Base-by-base conservation (phyloP, 2,888 invertebrate species). In the Ectobius pallidus region DNA sequence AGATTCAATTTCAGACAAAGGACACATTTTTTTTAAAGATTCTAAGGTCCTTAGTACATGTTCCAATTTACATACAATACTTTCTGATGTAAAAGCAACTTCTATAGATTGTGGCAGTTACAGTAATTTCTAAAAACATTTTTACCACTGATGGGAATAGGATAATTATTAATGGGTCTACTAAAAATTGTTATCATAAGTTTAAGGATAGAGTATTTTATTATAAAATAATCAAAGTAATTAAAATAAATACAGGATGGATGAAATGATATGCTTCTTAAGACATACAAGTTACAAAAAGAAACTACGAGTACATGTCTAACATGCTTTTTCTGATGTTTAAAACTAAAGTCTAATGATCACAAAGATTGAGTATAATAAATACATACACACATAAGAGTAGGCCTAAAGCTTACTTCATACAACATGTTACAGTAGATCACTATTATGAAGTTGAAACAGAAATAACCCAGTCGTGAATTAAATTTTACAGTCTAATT, bases 301-400 rank as follows among this genome's bases (percentile, higher is more conserved):
- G 25, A 4, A 52, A 25, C 52, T 52, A 52, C 52, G 14, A 11
- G 25, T 9, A 46, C 52, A 52, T 25, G 11, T 22, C 25, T 52
- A 52, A 52, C 14, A 14, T 52, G 3, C 0, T 14, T 52, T 52
- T 22, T n/a, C n/a, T n/a, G n/a, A n/a, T n/a, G n/a, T n/a, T n/a
- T n/a, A n/a, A n/a, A n/a, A 52, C 25, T 52, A 25, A 63, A 27
- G 25, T 7, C 30, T 63, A 42, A 14, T 11, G 63, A 42, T 63
- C 63, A 63, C 63, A 63, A 18, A 22, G 39, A 42, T 63, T n/a
- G 25, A 22, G 20, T 63, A 42, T 63, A 63, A 63, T 63, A 63
- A 63, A 63, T 63, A 63, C 34, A 62, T 62, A 62, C 62, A 34
- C 32, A 34, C 14, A n/a, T n/a, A n/a, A n/a, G n/a, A n/a, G n/a